phyloP scores from a whole-genome alignment of 2,888 invertebrate species.

The Tridacna crocea region DNA sequence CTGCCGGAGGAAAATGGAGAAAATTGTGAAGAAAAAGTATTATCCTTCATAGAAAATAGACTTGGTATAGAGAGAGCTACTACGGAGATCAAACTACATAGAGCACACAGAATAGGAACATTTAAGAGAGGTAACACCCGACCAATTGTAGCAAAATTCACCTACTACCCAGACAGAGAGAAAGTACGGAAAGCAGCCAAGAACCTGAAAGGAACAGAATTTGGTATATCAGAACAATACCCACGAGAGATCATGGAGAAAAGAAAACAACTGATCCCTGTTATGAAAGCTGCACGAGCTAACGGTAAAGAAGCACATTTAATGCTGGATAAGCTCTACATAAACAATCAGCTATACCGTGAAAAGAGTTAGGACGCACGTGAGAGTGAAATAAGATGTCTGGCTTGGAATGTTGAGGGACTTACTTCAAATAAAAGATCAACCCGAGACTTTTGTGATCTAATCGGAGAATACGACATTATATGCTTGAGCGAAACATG shows the following conservation, averaged over 20 bases:
- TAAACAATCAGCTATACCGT: constrained; percentile 25
- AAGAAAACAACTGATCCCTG: constrained; percentile 32
- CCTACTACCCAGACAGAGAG: constrained; percentile 41
- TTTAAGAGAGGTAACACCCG: constrained; percentile 12
- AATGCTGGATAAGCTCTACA: constrained; percentile 24
- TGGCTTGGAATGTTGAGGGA: constrained; percentile 30
- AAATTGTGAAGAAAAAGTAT: constrained; percentile 40
- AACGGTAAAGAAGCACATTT: constrained; percentile 19
- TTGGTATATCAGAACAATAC: constrained; percentile 42
- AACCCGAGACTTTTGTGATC: neutral
- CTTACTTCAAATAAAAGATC: constrained; percentile 3
- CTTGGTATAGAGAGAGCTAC: constrained; percentile 19
- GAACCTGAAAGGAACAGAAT: constrained; percentile 34
- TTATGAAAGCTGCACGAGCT: constrained; percentile 30
- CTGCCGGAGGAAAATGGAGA: constrained; percentile 34
- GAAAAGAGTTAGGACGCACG: constrained; percentile 2
- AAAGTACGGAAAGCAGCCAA: constrained; percentile 32
- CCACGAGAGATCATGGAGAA: constrained; percentile 40
- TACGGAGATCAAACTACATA: constrained; percentile 28
- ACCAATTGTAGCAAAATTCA: constrained; percentile 55
- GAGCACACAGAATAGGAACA: constrained; percentile 37
- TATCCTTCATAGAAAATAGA: constrained; percentile 25
- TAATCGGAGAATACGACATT: constrained; percentile 3
- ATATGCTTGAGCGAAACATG: constrained; percentile 6
- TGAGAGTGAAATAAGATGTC: constrained; percentile 16